Conservation (phyloP, 2,888 invertebrate genomes). For the Chrysotoxum bicinctum region DNA sequence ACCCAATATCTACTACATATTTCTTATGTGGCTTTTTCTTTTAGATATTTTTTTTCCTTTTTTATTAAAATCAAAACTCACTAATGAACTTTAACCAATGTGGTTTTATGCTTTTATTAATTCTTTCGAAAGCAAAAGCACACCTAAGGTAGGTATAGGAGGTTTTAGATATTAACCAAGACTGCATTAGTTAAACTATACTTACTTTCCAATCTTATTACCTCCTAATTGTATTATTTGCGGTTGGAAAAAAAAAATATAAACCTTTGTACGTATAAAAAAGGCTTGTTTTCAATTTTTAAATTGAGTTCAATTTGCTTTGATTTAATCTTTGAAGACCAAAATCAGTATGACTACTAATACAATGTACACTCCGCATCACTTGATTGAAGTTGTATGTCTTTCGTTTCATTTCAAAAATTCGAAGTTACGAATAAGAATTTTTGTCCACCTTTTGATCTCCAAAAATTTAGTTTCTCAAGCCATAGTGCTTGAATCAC, state of each 20-base stretch:
- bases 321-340: conserved; percentile 20
- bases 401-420: too few species aligned
- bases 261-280: neutral
- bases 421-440: too few species aligned
- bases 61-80: neutral
- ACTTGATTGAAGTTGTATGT: too few species aligned
- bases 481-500: too few species aligned
- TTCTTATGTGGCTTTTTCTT: neutral
- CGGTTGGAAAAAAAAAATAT: neutral
- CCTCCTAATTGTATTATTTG: neutral
- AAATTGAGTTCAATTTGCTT: neutral
- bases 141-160: neutral
- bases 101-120: neutral
- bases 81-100: neutral
- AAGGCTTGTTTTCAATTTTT: neutral
- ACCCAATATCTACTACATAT: neutral
- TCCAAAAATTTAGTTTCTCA: too few species aligned
- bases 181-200: neutral
- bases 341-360: neutral
- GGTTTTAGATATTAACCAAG: neutral
- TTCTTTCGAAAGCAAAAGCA: neutral
- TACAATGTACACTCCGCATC: too few species aligned
- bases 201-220: neutral
- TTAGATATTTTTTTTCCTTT: neutral
- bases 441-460: too few species aligned